These are phyloP conservation scores for Artibeus jamaicensis DNA, from an alignment of 2,797 vertebrate species.

Conservation along the genomic window DNA sequence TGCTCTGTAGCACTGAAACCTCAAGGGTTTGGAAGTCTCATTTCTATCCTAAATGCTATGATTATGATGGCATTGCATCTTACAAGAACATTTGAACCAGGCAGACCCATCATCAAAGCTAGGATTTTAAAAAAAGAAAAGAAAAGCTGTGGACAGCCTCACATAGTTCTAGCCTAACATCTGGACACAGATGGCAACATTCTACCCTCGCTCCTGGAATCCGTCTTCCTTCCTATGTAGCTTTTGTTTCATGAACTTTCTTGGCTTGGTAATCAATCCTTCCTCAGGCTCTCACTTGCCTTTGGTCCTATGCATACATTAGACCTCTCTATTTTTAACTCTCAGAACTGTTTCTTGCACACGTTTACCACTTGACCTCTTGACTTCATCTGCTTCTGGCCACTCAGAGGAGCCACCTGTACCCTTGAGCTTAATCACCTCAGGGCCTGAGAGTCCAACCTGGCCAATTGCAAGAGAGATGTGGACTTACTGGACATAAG, in stretches of 20 bases:
- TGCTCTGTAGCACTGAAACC: neutral
- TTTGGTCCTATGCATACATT: neutral
- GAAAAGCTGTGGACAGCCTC: neutral
- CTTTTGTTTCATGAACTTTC: neutral
- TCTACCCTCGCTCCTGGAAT: rapidly evolving
- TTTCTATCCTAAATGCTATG: neutral
- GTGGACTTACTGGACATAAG: neutral
- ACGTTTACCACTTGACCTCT: neutral
- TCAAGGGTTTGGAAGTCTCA: neutral
- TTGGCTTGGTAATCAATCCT: neutral
- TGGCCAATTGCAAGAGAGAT: neutral
- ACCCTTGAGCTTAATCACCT: neutral
- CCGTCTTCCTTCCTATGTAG: neutral
- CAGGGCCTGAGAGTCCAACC: neutral
- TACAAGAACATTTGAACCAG: neutral
- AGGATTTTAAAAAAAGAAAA: neutral
- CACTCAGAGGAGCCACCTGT: neutral
- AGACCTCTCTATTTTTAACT: neutral
- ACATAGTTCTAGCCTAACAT: neutral
- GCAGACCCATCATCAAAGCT: too few relatives aligned
- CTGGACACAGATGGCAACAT: too few relatives aligned
- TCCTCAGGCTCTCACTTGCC: neutral
- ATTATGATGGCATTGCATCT: too few relatives aligned
- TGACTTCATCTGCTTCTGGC: neutral
- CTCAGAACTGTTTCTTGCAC: neutral